Evolutionary conservation across 2,797 vertebrate species (phyloP).

Genomic region (Loriculus beryllinus): DNA sequence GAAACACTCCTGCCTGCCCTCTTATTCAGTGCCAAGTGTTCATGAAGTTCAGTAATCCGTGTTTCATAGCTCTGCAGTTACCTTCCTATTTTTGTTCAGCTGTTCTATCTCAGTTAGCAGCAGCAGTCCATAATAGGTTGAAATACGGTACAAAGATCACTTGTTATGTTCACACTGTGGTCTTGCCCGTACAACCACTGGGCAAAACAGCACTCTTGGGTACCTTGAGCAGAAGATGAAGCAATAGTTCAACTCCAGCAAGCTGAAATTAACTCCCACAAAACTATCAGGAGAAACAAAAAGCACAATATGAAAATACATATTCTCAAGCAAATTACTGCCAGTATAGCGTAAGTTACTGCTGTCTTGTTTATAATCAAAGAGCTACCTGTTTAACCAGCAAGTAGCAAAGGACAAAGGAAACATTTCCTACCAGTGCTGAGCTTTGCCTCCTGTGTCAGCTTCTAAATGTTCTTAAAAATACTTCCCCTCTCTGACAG

Average conservation of each 20-base stretch:
- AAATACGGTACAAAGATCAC: neutral
- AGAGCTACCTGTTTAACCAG: neutral
- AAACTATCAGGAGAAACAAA: neutral
- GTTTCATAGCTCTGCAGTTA: neutral
- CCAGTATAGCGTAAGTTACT: neutral
- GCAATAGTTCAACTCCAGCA: neutral
- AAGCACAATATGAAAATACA: neutral
- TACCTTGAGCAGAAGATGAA: neutral
- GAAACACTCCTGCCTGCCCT: neutral
- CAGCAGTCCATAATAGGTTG: neutral
- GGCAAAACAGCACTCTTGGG: neutral
- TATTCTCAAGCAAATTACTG: neutral
- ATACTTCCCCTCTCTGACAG: neutral
- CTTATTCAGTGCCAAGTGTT: neutral
- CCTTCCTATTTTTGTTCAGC: neutral
- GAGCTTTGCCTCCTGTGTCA: neutral
- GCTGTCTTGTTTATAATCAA: neutral
- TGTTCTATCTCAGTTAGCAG: neutral
- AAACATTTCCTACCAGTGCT: neutral
- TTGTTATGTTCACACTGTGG: neutral
- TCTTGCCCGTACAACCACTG: neutral
- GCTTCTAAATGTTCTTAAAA: neutral
- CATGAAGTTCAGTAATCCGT: neutral
- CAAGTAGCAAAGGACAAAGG: neutral
- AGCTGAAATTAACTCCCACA: neutral